phyloP scores from a whole-genome alignment of 2,113 vertebrate genomes.

The Buteo buteo region DNA sequence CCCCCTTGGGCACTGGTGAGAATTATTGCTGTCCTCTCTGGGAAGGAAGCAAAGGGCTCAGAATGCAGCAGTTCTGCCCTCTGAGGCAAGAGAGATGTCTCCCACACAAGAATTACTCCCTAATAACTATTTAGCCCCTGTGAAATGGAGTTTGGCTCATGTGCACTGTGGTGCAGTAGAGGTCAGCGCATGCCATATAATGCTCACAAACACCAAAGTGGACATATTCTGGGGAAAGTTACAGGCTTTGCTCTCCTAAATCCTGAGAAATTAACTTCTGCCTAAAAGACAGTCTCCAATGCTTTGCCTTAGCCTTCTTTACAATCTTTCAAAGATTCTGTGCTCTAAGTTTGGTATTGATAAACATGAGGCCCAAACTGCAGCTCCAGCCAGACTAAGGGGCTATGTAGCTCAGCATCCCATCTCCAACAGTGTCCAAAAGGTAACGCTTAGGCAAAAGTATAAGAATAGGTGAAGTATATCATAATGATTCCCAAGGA shows the following conservation, averaged over 20 bases:
- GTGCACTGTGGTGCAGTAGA: background rate
- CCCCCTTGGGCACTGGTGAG: background rate
- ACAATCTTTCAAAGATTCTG: background rate
- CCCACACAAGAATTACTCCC: background rate
- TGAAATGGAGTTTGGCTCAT: background rate
- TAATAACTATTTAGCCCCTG: background rate
- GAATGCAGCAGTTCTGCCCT: background rate
- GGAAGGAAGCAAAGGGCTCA: background rate
- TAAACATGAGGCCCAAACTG: background rate
- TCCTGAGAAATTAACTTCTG: background rate
- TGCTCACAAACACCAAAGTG: background rate
- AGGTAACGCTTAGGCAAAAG: background rate
- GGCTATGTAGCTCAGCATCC: background rate
- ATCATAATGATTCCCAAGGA: background rate
- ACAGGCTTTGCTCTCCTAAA: background rate
- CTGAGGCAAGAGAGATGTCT: background rate
- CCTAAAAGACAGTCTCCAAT: background rate
- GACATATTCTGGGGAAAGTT: background rate
- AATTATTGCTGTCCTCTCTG: background rate
- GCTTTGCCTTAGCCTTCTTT: background rate
- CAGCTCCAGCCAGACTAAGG: background rate
- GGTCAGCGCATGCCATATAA: background rate
- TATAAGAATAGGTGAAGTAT: background rate
- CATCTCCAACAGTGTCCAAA: background rate
- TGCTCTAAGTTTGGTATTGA: background rate